Evolutionary conservation across 2,888 invertebrate genomes (phyloP).

Genomic region (Catocala nupta): DNA sequence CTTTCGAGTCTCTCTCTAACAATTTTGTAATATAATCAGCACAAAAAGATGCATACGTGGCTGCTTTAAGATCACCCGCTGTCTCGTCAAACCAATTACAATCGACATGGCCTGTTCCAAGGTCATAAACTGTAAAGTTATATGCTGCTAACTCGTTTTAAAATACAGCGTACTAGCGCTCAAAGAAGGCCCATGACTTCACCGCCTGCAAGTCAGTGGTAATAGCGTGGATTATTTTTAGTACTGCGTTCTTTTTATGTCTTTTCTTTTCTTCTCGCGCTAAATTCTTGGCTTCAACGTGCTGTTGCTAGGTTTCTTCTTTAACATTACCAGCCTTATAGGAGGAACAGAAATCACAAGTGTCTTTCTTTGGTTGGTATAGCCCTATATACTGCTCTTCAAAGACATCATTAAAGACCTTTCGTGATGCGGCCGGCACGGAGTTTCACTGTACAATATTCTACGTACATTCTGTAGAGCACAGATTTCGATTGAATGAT

Average conservation of each 20-base stretch:
- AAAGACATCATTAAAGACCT: constrained; percentile 3
- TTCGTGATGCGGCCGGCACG: neutral
- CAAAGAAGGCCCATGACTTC: constrained; percentile 48
- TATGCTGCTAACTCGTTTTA: too few relatives aligned
- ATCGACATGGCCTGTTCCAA: constrained; percentile 40
- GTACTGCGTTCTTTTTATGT: neutral
- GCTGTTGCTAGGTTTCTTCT: neutral
- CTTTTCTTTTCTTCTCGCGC: constrained; percentile 1
- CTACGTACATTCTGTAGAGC: constrained; percentile 2
- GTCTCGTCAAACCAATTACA: constrained; percentile 57
- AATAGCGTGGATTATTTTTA: constrained; percentile 18
- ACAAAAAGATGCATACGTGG: constrained; percentile 50
- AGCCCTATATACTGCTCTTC: constrained; percentile 4
- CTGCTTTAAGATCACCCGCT: constrained; percentile 46
- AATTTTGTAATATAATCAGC: constrained; percentile 46
- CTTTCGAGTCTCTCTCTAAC: constrained; percentile 34
- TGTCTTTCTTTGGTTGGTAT: neutral
- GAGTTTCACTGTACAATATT: too few relatives aligned
- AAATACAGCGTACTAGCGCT: too few relatives aligned
- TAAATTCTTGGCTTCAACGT: neutral
- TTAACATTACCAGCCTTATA: too few relatives aligned
- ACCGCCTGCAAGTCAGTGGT: constrained; percentile 55
- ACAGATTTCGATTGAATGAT: constrained; percentile 43
- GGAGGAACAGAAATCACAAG: too few relatives aligned
- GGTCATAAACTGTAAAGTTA: constrained; percentile 54